These are phyloP conservation scores for Rhyzopertha dominica DNA, from an alignment of 1,140 invertebrate genomes.

Conservation along the genomic window DNA sequence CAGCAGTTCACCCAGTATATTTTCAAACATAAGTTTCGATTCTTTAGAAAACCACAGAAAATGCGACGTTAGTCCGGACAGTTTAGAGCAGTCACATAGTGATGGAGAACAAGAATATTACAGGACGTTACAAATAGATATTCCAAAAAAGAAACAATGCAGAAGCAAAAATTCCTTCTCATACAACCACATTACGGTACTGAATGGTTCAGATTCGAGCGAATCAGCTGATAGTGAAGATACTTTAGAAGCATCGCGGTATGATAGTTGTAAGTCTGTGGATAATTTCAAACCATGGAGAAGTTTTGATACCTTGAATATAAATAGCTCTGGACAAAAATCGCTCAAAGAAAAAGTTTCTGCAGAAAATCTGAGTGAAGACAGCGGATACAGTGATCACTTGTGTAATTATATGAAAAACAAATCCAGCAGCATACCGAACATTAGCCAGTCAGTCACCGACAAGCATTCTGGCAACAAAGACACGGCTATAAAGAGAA, in stretches of 20 bases:
- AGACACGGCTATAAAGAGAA: conserved; percentile 10
- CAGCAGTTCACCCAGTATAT: conserved; percentile 46
- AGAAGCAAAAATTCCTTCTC: too few relatives aligned
- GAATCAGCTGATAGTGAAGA: conserved; percentile 39
- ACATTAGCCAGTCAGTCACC: conserved; percentile 31
- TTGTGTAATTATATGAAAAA: conserved; percentile 42
- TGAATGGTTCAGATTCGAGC: conserved; percentile 14
- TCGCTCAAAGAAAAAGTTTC: conserved; percentile 53
- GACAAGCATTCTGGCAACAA: conserved; percentile 14
- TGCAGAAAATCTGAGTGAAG: conserved; percentile 67
- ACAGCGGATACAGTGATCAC: conserved; percentile 67
- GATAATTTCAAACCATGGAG: conserved; percentile 47
- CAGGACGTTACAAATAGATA: conserved; percentile 32
- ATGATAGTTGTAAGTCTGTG: conserved; percentile 27
- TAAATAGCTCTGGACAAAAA: conserved; percentile 5
- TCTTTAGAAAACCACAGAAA: conserved; percentile 50
- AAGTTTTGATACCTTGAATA: conserved; percentile 48
- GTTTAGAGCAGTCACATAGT: conserved; percentile 41
- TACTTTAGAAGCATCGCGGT: conserved; percentile 32
- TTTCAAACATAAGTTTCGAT: conserved; percentile 53
- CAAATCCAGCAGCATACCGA: conserved; percentile 47
- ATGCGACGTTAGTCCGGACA: conserved; percentile 50
- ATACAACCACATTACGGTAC: conserved; percentile 16
- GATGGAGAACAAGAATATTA: conserved; percentile 37
- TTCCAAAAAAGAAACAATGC: conserved; percentile 24